These are phyloP conservation scores for Synergus gifuensis DNA, from an alignment of 2,888 invertebrate genomes.

Conservation along the genomic window DNA sequence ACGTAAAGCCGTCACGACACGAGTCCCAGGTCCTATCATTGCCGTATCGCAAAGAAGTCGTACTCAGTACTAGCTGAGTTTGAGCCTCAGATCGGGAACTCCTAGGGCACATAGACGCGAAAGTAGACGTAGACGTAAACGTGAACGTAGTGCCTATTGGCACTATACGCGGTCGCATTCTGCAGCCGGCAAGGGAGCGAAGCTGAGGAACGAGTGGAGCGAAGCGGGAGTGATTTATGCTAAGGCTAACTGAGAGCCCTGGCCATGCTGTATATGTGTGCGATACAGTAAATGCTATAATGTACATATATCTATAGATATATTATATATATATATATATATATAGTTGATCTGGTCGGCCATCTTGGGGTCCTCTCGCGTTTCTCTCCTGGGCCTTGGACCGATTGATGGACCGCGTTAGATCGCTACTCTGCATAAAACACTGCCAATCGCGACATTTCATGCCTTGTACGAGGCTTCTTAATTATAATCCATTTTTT, in stretches of 20 bases:
- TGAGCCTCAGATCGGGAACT: constrained; percentile 39
- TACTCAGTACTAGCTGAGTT: background rate
- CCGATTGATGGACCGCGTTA: constrained; percentile 59
- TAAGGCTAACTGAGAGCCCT: constrained; percentile 69
- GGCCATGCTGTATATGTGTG: constrained; percentile 59
- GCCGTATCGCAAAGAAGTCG: constrained; percentile 25
- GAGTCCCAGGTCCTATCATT: constrained; percentile 6
- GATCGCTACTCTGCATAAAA: constrained; percentile 42
- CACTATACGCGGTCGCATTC: constrained; percentile 60
- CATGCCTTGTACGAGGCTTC: background rate
- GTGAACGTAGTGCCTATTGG: constrained; percentile 50
- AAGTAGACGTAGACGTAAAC: constrained; percentile 42
- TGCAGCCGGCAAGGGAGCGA: constrained; percentile 51
- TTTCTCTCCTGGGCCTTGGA: constrained; percentile 58
- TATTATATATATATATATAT: background rate
- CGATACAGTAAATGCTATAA: constrained; percentile 44
- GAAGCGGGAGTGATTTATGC: constrained; percentile 76
- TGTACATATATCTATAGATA: background rate
- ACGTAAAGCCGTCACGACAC: constrained; percentile 21
- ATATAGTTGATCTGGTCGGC: constrained; percentile 60
- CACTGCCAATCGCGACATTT: constrained; percentile 26
- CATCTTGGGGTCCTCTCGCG: constrained; percentile 67
- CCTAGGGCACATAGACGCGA: constrained; percentile 48
- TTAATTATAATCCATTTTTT: background rate
- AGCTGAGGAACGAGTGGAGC: constrained; percentile 59